Percentiles rank a stretch among this genome's conserved stretches.
Conservation (phyloP, 2,888 invertebrate species). For the Ametastegia equiseti region DNA sequence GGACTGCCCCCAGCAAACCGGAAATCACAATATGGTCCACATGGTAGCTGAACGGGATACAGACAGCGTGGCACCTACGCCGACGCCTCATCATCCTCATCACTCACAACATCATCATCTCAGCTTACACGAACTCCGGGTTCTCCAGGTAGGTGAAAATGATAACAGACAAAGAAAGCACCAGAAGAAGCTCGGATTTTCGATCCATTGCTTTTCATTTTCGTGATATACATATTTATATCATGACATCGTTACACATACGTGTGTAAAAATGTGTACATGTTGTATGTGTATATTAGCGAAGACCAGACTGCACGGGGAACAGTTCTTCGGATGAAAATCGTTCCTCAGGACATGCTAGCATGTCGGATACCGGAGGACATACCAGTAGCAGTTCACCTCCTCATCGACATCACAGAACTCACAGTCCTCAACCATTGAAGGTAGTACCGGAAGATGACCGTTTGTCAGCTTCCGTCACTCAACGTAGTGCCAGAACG, state of each 20-base stretch:
- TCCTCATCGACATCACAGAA: conserved; percentile 77
- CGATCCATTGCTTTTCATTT: conserved; percentile 28
- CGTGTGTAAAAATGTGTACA: too few relatives aligned
- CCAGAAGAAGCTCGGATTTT: conserved; percentile 66
- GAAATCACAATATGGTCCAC: conserved; percentile 71
- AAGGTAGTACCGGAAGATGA: conserved; percentile 81
- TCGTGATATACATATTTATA: too few relatives aligned
- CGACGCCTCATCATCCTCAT: conserved; percentile 71
- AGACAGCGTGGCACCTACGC: conserved; percentile 76
- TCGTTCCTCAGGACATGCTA: conserved; percentile 94
- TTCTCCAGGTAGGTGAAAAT: conserved; percentile 77
- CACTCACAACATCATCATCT: conserved; percentile 81
- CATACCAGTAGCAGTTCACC: conserved; percentile 80
- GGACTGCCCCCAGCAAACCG: conserved; percentile 65
- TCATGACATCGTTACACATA: background rate
- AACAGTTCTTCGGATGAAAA: conserved; percentile 94
- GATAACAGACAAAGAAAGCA: conserved; percentile 73
- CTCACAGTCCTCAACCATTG: conserved; percentile 77
- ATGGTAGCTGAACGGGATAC: conserved; percentile 79
- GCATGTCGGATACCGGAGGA: conserved; percentile 93
- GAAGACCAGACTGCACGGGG: conserved; percentile 82
- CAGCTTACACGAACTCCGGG: conserved; percentile 80
- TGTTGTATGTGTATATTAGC: conserved; percentile 71
- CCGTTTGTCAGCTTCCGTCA: conserved; percentile 82
- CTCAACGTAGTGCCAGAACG: conserved; percentile 82